Evolutionary conservation across 30 jellyfish, hydroid and myxozoan genomes (phyloP).

Genomic region (Aurelia sp.): DNA sequence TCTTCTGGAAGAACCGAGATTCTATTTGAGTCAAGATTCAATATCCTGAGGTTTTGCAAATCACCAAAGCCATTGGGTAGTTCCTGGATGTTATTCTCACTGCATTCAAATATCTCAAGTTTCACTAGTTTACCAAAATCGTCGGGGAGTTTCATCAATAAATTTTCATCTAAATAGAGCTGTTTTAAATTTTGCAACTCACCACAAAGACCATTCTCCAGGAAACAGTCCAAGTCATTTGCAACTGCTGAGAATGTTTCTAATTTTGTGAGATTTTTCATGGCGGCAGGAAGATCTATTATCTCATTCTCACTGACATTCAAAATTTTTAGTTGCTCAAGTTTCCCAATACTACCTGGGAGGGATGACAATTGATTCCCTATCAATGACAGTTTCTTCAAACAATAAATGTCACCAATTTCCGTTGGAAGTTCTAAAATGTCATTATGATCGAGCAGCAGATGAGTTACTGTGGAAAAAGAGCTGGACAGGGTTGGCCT

Average conservation of each 20-base stretch:
- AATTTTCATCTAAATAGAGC: conserved; percentile 82
- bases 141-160: conserved; percentile 36
- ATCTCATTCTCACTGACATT: conserved; percentile 76
- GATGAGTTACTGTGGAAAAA: conserved; percentile 9
- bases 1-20: conserved; percentile 68
- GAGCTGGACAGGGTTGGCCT: background rate
- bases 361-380: conserved; percentile 75
- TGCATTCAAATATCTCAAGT: conserved; percentile 67
- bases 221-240: conserved; percentile 23
- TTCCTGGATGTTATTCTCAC: conserved; percentile 56
- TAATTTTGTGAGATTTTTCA: conserved; percentile 42
- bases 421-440: conserved; percentile 65
- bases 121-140: conserved; percentile 29
- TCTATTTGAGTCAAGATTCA: conserved; percentile 65
- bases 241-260: conserved; percentile 73
- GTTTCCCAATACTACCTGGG: conserved; percentile 52
- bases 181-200: conserved; percentile 38
- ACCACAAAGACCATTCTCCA: conserved; percentile 41
- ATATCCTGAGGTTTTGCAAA: conserved; percentile 32
- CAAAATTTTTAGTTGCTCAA: conserved; percentile 48
- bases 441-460: conserved; percentile 82
- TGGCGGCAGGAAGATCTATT: conserved; percentile 24
- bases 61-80: conserved; percentile 76
- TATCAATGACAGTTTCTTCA: conserved; percentile 50
- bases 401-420: conserved; percentile 21